Percentiles rank a stretch among this genome's conserved stretches.
phyloP scores from a whole-genome alignment of 2,797 vertebrate species.

The Platalea minor region DNA sequence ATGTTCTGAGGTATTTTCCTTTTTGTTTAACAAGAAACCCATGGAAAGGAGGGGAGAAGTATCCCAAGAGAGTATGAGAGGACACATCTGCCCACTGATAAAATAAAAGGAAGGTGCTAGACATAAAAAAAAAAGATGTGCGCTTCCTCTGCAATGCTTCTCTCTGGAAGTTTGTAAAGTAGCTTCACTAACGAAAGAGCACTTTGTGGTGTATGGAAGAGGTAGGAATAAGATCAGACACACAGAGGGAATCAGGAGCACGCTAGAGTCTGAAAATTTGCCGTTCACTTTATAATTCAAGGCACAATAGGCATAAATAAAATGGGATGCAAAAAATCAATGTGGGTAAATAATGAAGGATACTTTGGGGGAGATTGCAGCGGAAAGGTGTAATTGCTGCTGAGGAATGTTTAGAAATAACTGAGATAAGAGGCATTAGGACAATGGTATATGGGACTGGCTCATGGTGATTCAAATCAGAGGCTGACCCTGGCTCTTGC shows the following conservation, averaged over 20 bases:
- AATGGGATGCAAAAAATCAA: slow-evolving; percentile 50
- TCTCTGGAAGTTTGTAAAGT: neutral
- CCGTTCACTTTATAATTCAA: slow-evolving; percentile 36
- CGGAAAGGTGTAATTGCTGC: slow-evolving; percentile 56
- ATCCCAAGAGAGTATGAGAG: neutral
- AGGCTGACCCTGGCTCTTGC: neutral
- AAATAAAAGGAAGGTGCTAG: neutral
- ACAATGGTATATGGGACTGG: slow-evolving; percentile 22
- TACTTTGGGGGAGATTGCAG: slow-evolving; percentile 39
- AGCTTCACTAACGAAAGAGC: neutral
- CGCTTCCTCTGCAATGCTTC: neutral
- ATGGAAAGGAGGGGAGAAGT: neutral
- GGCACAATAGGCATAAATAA: slow-evolving; percentile 46
- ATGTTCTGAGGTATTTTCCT: neutral
- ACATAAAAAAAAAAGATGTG: neutral
- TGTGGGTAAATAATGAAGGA: slow-evolving; percentile 45
- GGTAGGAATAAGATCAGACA: neutral
- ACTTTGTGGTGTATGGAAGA: neutral
- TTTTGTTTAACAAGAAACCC: neutral
- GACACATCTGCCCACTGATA: neutral
- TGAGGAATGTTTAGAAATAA: slow-evolving; percentile 43
- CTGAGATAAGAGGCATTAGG: slow-evolving; percentile 57
- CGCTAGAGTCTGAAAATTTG: neutral
- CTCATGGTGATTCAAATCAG: neutral
- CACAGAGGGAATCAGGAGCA: neutral